phyloP scores from a whole-genome alignment of 2,113 vertebrate genomes.

The Vombatus ursinus region DNA sequence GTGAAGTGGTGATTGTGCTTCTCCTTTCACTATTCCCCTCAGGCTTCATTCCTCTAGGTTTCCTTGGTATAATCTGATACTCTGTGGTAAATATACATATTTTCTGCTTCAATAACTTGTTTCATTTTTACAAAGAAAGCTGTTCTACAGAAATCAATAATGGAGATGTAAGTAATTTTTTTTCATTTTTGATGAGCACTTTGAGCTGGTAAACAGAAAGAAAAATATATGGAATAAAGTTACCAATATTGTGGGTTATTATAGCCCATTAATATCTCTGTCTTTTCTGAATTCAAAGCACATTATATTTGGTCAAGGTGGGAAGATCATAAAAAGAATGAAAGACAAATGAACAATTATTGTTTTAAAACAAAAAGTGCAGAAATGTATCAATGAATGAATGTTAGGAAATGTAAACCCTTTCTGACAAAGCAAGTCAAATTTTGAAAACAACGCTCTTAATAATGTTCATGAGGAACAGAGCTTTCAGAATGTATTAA shows the following conservation, averaged over 20 bases:
- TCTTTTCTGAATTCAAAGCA: not conserved
- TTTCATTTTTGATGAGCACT: not conserved
- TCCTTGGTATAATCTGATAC: not conserved
- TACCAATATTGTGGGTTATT: not conserved
- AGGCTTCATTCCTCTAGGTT: not conserved
- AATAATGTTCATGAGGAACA: not conserved
- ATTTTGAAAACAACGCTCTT: not conserved
- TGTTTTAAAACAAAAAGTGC: not conserved
- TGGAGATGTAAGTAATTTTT: not conserved
- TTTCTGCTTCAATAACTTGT: not conserved
- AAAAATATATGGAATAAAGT: too few species aligned
- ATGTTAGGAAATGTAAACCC: not conserved
- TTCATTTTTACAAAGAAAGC: not conserved
- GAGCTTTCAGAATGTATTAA: not conserved
- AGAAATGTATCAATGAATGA: not conserved
- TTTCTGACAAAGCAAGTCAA: not conserved
- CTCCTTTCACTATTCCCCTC: not conserved
- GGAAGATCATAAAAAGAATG: not conserved
- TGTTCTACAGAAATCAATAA: not conserved
- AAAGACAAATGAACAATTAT: not conserved
- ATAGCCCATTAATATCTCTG: fast-evolving
- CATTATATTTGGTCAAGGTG: not conserved
- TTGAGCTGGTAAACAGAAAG: not conserved
- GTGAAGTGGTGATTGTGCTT: fast-evolving
- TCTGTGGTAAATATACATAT: fast-evolving